Conservation (phyloP, 2,797 vertebrate species). For the Spizella passerina region DNA sequence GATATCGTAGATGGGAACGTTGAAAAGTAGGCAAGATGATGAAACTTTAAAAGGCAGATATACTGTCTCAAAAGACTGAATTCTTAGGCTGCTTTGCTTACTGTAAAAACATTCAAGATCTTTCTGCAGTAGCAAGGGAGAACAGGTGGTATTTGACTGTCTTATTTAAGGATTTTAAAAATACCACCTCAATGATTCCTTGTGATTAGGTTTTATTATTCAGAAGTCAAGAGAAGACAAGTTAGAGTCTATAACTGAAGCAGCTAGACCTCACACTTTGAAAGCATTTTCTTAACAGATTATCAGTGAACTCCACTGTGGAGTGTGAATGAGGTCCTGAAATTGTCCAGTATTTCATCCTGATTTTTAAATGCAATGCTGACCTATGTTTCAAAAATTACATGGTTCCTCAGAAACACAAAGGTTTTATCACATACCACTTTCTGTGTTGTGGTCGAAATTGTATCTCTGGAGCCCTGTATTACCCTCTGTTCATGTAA, state of each 20-base stretch:
- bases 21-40: conserved; percentile 75
- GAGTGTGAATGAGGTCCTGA: not conserved
- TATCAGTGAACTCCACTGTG: not conserved
- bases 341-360: not conserved
- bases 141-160: not conserved
- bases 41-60: not conserved
- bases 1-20: conserved; percentile 75
- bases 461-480: rapidly evolving
- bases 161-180: not conserved
- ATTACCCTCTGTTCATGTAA: not conserved
- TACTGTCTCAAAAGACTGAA: not conserved
- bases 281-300: not conserved
- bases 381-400: not conserved
- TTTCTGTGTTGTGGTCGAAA: not conserved
- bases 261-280: not conserved
- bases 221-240: not conserved
- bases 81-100: not conserved
- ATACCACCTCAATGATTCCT: not conserved
- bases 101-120: not conserved
- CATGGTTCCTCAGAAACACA: not conserved
- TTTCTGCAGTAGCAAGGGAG: not conserved
- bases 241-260: not conserved
- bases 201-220: not conserved
- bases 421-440: not conserved
- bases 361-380: not conserved